A percentile compares a stretch with the other conserved stretches of the same genome.
These are phyloP conservation scores for Pachycephala philippinensis DNA, from an alignment of 2,113 vertebrate species.

Conservation along the genomic window DNA sequence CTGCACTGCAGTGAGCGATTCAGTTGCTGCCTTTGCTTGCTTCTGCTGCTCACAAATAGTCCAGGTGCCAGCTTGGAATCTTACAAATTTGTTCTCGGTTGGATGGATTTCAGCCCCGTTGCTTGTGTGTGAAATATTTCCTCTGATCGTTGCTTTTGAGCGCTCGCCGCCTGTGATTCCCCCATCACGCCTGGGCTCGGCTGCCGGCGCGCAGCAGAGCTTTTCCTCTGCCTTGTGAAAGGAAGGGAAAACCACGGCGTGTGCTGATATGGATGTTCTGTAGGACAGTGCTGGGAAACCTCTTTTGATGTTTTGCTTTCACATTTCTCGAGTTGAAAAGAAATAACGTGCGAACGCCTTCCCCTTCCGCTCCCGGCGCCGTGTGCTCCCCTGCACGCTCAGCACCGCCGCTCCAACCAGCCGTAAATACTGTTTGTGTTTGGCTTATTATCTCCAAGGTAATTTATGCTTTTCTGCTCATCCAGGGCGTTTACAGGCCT, in stretches of 20 bases:
- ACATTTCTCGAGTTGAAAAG: background rate
- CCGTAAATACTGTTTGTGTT: constrained; percentile 4
- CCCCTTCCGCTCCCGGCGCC: background rate
- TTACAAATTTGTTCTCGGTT: constrained; percentile 4
- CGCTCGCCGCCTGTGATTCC: background rate
- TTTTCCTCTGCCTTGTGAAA: background rate
- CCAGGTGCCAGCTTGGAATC: background rate
- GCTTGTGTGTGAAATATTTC: constrained; percentile 16
- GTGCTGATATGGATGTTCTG: background rate
- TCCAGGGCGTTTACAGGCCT: background rate
- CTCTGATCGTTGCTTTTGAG: background rate
- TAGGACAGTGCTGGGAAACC: background rate
- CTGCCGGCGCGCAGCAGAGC: background rate
- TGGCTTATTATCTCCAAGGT: constrained; percentile 8
- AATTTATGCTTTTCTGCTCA: constrained; percentile 16
- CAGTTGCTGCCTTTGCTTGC: background rate
- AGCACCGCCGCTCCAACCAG: background rate
- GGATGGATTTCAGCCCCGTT: constrained; percentile 1
- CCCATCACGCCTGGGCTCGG: background rate
- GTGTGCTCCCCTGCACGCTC: background rate
- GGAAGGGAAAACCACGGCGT: background rate
- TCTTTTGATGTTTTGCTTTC: background rate
- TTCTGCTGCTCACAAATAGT: constrained; percentile 14
- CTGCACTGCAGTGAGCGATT: background rate
- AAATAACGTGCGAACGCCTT: background rate